Percentiles rank a stretch among this genome's conserved stretches.
Evolutionary conservation across 2,888 invertebrate species (phyloP).

Genomic region (Pachydiplax longipennis): DNA sequence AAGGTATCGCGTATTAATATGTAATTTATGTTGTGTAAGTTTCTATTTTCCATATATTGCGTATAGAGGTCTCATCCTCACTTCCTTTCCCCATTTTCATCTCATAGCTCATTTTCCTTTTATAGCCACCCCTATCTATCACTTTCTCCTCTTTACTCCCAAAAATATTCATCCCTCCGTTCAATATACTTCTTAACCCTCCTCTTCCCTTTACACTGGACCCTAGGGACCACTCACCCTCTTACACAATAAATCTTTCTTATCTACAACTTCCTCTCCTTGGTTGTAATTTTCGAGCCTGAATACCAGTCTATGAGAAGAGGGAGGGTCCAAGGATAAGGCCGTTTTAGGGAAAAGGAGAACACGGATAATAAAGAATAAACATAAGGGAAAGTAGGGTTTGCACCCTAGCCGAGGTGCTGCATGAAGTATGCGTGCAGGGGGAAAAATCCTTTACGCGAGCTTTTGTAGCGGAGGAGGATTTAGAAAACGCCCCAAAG

Average conservation of each 20-base stretch:
- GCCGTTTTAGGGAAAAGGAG: neutral
- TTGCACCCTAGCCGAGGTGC: no score
- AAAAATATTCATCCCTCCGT: neutral
- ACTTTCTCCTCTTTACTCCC: neutral
- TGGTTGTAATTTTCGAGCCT: neutral
- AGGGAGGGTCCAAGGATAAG: neutral
- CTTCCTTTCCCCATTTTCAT: no score
- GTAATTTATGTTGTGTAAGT: no score
- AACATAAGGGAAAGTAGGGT: no score
- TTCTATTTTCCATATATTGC: no score
- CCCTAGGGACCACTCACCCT: neutral
- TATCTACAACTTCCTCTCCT: neutral
- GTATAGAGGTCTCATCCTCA: no score
- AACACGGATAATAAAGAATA: neutral
- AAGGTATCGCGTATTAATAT: no score
- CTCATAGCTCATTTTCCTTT: neutral
- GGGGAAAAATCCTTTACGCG: no score
- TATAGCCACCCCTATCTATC: neutral
- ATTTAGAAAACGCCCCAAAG: no score
- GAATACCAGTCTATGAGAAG: neutral
- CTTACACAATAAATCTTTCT: conserved; percentile 3
- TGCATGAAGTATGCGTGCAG: no score
- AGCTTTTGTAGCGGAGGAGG: no score
- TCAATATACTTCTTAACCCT: neutral
- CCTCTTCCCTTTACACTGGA: neutral